These are phyloP conservation scores for Timema podura DNA, from an alignment of 2,888 invertebrate genomes.

Conservation along the genomic window DNA sequence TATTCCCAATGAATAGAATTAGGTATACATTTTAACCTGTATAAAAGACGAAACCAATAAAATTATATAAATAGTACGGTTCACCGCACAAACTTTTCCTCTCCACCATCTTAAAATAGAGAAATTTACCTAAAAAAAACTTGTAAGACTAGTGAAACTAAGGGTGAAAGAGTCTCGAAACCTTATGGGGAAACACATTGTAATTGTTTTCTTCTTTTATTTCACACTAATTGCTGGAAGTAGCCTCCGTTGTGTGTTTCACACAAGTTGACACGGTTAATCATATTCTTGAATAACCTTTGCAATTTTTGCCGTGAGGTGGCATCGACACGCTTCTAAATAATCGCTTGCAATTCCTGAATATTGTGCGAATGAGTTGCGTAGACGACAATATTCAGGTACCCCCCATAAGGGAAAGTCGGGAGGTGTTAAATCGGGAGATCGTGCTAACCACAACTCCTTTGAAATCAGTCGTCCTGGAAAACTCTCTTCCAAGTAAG, in stretches of 20 bases:
- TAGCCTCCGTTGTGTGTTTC: not conserved
- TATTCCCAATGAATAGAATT: too few species aligned
- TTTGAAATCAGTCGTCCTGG: not conserved
- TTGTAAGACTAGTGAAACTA: too few species aligned
- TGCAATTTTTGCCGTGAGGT: not conserved
- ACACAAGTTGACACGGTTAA: not conserved
- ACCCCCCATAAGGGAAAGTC: not conserved
- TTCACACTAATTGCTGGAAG: not conserved
- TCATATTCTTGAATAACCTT: not conserved
- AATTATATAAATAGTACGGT: too few species aligned
- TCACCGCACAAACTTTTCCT: too few species aligned
- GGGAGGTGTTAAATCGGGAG: constrained; percentile 14
- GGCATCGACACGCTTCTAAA: not conserved
- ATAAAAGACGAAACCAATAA: too few species aligned
- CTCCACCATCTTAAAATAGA: too few species aligned
- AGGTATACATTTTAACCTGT: too few species aligned
- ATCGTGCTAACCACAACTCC: not conserved
- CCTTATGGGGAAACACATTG: too few species aligned
- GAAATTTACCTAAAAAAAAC: too few species aligned
- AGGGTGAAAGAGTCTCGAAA: too few species aligned
- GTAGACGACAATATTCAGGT: not conserved
- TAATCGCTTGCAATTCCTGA: not conserved
- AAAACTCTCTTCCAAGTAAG: constrained; percentile 6
- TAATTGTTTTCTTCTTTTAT: too few species aligned
- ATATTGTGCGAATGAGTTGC: constrained; percentile 1